These are phyloP conservation scores for Trachelus iudaicus DNA, from an alignment of 2,888 invertebrate genomes.

Conservation along the genomic window DNA sequence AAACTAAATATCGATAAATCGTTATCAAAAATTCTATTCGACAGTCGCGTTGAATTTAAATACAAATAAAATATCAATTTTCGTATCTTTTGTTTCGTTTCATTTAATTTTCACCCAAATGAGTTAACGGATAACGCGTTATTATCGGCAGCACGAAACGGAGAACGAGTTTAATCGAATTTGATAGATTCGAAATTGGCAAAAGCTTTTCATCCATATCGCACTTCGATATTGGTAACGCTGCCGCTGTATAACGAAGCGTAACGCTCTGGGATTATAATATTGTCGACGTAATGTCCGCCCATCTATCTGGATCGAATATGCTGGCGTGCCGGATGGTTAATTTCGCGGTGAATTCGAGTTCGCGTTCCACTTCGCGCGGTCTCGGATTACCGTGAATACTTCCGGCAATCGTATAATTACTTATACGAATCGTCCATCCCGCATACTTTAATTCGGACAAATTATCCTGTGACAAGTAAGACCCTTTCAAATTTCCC, in stretches of 20 bases:
- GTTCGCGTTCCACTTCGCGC: background rate
- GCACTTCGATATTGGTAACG: background rate
- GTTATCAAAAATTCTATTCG: too few relatives aligned
- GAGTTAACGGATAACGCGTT: background rate
- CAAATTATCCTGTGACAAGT: background rate
- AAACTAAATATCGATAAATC: too few relatives aligned
- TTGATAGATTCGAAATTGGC: background rate
- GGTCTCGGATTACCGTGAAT: background rate
- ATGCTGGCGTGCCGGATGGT: constrained; percentile 21
- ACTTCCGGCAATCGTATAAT: background rate
- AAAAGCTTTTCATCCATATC: background rate
- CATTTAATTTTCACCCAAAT: background rate
- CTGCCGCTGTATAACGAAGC: background rate
- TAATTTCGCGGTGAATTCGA: constrained; percentile 42
- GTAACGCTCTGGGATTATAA: constrained; percentile 42
- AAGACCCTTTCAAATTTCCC: background rate
- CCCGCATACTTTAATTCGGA: background rate
- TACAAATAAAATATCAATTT: background rate
- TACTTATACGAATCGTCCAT: background rate
- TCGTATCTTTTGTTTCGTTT: background rate
- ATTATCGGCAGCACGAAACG: background rate
- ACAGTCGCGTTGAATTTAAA: background rate
- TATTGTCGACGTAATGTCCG: constrained; percentile 44
- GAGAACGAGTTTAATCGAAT: background rate
- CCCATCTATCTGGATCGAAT: constrained; percentile 48